Evolutionary conservation across 2,797 vertebrate species (phyloP), one percentile per base, ranked within the genome.

Genomic region (Xenentodon cancila): DNA sequence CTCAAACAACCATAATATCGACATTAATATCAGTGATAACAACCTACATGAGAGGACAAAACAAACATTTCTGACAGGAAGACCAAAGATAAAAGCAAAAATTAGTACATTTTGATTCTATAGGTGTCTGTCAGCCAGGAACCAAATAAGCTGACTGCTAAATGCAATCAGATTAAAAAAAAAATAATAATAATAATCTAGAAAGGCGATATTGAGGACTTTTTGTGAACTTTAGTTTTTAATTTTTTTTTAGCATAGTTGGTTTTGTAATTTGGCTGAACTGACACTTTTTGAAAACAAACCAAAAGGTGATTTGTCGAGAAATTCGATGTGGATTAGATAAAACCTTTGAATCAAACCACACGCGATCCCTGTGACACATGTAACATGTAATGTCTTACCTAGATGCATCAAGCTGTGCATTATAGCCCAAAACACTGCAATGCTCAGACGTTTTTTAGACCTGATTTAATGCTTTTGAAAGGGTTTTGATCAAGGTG

Each of bases 401-500:
- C 34, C 2, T 12, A 5, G 25, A 19, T 58, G 55, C 18, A 44
- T 37, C 15, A 16, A 25, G 17, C 37, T 51, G 37, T 51, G 37
- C 34, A n/a, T 51, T 51, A 8, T n/a, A 50, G 34, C 58, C 53
- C 60, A 22, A 40, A 34, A 27, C 16, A 16, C 25, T 45, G 48
- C 3, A 51, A 6, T 42, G 30, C 40, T 17, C n/a, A 21, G 20
- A 53, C 30, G 5, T 19, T 42, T 9, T n/a, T 67, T 34, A 20
- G n/a, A 68, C 21, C 30, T 15, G 20, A 44, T 20, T 62, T 44
- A 46, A 3, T 49, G 18, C 19, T 43, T 9, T 56, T 61, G 58
- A 62, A 25, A 18, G 32, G 9, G 0, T 9, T 51, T 68, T 63
- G 48, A 67, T 70, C 21, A 61, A 59, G 53, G 43, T 73, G 53